Base-by-base conservation (phyloP, 1,140 invertebrate species). In the Drosophila kohkoa region DNA sequence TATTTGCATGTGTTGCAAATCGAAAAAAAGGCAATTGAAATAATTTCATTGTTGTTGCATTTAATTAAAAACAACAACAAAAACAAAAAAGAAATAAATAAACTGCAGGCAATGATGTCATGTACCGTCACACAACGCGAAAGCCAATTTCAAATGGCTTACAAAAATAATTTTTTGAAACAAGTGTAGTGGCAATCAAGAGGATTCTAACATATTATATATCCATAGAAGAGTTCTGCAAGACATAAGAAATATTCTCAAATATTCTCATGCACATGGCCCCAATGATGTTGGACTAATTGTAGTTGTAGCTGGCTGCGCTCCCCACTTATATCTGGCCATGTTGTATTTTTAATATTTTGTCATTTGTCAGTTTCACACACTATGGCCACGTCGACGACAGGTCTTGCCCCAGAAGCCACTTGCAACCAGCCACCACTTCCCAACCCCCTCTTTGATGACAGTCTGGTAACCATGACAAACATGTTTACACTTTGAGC, bases 341-440 rank as follows among this genome's bases (percentile, higher is more conserved):
- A 59, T 65, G 66, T 78, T 76, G 78, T 86, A 55, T 63, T 57
- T 49, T 83, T 80, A 78, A 78, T 79, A 73, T 77, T 83, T 59
- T 73, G 77, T 75, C 83, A 82, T 71, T 88, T 77, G 83, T 70
- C 70, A 71, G 60, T 55, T 81, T 77, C 79, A 72, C 77, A 79
- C 73, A 76, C 72, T 75, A 45, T 63, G 59, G 66, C 72, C 73
- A 79, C 66, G 58, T 63, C 67, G 52, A 30, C 58, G 72, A 70
- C 54, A 78, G 57, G 58, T 75, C 48, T 64, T 46, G 62, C 16
- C 54, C 38, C 60, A 41, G 45, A 43, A 55, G 35, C 38, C 16
- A n/a, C 30, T 49, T 25, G 15, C 38, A n/a, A 10, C 30, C 41
- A 15, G 15, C 35, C 59, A 41, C 46, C 11, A 38, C 35, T 38